Evolutionary conservation across 2,888 invertebrate genomes (phyloP).

Genomic region (Abrostola tripartita): DNA sequence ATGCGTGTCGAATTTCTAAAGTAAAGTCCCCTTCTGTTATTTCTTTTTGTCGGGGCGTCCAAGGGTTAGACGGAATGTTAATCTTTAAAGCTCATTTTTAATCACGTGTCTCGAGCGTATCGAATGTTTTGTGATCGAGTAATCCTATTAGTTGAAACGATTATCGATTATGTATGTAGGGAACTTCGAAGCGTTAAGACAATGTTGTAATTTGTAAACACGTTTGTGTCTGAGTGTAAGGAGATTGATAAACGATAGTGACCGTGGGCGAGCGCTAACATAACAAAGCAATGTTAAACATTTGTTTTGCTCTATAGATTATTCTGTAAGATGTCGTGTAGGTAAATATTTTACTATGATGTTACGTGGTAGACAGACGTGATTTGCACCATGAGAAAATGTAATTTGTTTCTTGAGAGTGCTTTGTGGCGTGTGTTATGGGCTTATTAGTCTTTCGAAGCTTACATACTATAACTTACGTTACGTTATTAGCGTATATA

Average conservation of each 20-base stretch:
- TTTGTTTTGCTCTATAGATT: slow-evolving; percentile 78
- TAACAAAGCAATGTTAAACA: slow-evolving; percentile 74
- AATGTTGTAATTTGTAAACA: slow-evolving; percentile 63
- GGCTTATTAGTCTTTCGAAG: slow-evolving; percentile 21
- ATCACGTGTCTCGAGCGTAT: slow-evolving; percentile 67
- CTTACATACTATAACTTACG: neutral
- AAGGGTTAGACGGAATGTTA: slow-evolving; percentile 78
- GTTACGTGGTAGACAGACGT: slow-evolving; percentile 65
- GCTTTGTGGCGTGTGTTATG: slow-evolving; percentile 48
- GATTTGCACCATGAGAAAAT: slow-evolving; percentile 67
- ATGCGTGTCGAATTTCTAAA: slow-evolving; percentile 84
- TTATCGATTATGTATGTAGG: slow-evolving; percentile 56
- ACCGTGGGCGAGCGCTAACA: slow-evolving; percentile 70
- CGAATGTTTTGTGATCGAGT: slow-evolving; percentile 65
- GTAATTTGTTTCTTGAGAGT: slow-evolving; percentile 62
- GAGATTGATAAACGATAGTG: slow-evolving; percentile 73
- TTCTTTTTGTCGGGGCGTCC: slow-evolving; percentile 68
- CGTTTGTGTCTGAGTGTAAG: slow-evolving; percentile 62
- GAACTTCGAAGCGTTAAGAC: slow-evolving; percentile 56
- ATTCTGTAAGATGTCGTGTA: slow-evolving; percentile 69
- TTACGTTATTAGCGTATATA: neutral
- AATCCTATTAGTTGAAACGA: slow-evolving; percentile 63
- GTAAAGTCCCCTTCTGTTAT: slow-evolving; percentile 72
- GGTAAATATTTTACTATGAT: slow-evolving; percentile 68
- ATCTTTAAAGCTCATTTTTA: slow-evolving; percentile 74